Percentiles rank a stretch among this genome's conserved stretches.
Conservation (phyloP, 2,113 vertebrate genomes). For the Boulengeromyrus knoepffleri region DNA sequence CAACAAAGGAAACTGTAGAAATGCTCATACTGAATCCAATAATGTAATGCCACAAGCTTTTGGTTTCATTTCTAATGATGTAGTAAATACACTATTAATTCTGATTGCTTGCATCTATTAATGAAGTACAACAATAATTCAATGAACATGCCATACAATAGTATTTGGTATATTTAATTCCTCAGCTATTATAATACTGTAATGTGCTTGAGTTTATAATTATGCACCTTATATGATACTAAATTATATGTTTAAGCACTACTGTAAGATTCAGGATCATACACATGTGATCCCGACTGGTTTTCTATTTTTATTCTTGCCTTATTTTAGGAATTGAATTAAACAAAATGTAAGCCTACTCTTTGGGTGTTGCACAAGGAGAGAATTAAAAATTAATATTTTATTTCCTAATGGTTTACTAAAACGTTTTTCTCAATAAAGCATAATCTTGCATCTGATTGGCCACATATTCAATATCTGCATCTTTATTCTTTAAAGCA, state of each 20-base stretch:
- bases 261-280: neutral
- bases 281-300: neutral
- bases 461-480: neutral
- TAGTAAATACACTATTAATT: neutral
- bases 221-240: neutral
- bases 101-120: neutral
- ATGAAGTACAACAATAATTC: neutral
- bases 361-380: neutral
- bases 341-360: neutral
- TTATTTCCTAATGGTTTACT: neutral
- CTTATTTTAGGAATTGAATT: neutral
- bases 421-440: neutral
- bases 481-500: neutral
- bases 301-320: neutral
- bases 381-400: neutral
- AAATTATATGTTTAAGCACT: neutral
- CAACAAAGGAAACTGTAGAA: neutral
- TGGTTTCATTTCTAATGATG: neutral
- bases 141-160: neutral
- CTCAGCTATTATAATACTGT: neutral
- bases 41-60: neutral
- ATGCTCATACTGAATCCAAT: neutral
- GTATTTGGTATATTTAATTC: neutral
- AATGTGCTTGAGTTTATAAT: neutral
- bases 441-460: neutral